phyloP scores from a whole-genome alignment of 2,888 invertebrate species.

The Synergus gifuensis region DNA sequence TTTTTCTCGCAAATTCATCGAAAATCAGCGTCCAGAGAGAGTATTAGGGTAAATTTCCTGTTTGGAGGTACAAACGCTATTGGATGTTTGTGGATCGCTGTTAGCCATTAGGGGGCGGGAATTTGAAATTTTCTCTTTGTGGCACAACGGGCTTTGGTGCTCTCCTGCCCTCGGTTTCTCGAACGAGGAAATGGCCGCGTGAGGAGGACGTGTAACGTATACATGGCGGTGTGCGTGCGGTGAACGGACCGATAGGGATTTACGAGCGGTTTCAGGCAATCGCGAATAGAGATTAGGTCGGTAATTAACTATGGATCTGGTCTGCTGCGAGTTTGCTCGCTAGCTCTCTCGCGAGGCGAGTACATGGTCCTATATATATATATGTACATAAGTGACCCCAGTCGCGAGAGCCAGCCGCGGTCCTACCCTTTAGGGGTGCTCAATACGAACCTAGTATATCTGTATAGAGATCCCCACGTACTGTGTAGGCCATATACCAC shows the following conservation, averaged over 20 bases:
- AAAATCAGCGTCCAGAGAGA: conserved; percentile 16
- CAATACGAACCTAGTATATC: conserved; percentile 49
- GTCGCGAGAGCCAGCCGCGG: conserved; percentile 70
- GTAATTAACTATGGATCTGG: conserved; percentile 78
- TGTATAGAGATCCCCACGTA: conserved; percentile 5
- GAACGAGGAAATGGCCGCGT: conserved; percentile 32
- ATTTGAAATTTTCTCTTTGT: conserved; percentile 32
- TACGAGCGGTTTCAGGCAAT: conserved; percentile 77
- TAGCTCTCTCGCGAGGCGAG: conserved; percentile 59
- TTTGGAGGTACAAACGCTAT: conserved; percentile 11
- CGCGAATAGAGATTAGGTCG: conserved; percentile 78
- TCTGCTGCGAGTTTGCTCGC: conserved; percentile 69
- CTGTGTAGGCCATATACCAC: conserved; percentile 42
- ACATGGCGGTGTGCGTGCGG: conserved; percentile 65
- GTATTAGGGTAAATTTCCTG: conserved; percentile 35
- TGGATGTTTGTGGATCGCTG: conserved; percentile 20
- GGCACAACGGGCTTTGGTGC: background rate
- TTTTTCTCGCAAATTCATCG: background rate
- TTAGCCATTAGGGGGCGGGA: conserved; percentile 21
- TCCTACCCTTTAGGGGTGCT: conserved; percentile 69
- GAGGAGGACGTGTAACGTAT: conserved; percentile 51
- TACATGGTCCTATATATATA: conserved; percentile 53
- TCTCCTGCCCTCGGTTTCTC: background rate
- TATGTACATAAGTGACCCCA: conserved; percentile 70
- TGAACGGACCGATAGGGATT: conserved; percentile 76